Evolutionary conservation across 2,888 invertebrate species (phyloP), one percentile per base, ranked within the genome.

Genomic region (Macrophya alboannulata): DNA sequence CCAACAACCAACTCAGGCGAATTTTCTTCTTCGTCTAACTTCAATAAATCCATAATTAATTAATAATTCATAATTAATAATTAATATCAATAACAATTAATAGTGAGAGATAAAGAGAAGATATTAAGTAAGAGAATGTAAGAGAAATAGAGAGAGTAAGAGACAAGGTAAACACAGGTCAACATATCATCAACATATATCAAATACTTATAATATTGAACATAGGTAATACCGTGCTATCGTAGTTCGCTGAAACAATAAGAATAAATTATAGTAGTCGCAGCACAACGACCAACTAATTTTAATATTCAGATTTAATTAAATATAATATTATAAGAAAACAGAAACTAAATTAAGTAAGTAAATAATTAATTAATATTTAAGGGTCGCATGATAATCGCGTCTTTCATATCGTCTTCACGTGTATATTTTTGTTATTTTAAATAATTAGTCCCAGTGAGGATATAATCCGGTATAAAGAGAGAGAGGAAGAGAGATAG

Each of bases 381-480:
- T 40, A 71, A 40, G 40, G 37, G 37, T 8, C 31, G 31, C 17
- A 40, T 17, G 37, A 55, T 40, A 71, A 40, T 71, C 71, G 71
- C 71, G 71, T 25, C 31, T n/a, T 40, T 31, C 9, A 17, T 17
- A 71, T 71, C n/a, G 15, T 40, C 40, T 21, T 15, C 37, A 40
- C 15, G 12, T 3, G 31, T 31, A 31, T 31, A 31, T 31, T 40
- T 40, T 37, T 71, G 37, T 17, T 71, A 10, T 71, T 40, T 40
- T 9, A 3, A 25, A 17, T 71, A 37, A n/a, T 71, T 15, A 71
- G 40, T 68, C 68, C 40, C 31, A 96, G 95, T 95, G 96, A 96
- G 96, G 6, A 4, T 4, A 62, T 21, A 62, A 62, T 25, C 12
- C 21, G 62, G 25, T 62, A 62, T 21, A 62, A 4, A 21, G 21